These are phyloP conservation scores for Diprion similis DNA, from an alignment of 1,140 invertebrate species.

Conservation along the genomic window DNA sequence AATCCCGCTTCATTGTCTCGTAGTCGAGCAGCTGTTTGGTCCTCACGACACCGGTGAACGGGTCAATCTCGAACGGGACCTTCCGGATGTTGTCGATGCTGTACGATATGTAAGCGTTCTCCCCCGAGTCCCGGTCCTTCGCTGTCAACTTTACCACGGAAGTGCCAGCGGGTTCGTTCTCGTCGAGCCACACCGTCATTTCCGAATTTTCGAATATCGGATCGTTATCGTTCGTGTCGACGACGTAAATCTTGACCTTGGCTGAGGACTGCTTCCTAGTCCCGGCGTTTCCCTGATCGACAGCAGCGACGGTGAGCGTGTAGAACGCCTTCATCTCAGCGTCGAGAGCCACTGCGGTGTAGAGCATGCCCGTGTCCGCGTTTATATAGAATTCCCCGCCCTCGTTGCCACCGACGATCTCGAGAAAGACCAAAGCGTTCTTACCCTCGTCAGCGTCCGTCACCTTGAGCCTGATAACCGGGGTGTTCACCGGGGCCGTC, in stretches of 20 bases:
- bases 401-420: slow-evolving; percentile 92
- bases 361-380: slow-evolving; percentile 87
- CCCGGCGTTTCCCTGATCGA: slow-evolving; percentile 86
- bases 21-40: slow-evolving; percentile 88
- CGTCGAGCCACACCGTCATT: slow-evolving; percentile 74
- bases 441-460: slow-evolving; percentile 83
- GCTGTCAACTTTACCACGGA: slow-evolving; percentile 84
- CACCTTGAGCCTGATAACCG: slow-evolving; percentile 85
- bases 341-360: slow-evolving; percentile 84
- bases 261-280: slow-evolving; percentile 86
- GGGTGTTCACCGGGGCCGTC: slow-evolving; percentile 86
- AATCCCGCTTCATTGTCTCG: slow-evolving; percentile 86
- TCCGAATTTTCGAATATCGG: slow-evolving; percentile 81
- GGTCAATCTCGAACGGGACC: slow-evolving; percentile 95
- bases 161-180: slow-evolving; percentile 87
- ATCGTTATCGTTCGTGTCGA: slow-evolving; percentile 93
- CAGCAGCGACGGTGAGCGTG: slow-evolving; percentile 88
- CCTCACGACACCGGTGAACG: slow-evolving; percentile 88
- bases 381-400: slow-evolving; percentile 88
- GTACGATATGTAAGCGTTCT: slow-evolving; percentile 95
- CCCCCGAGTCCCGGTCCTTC: slow-evolving; percentile 87
- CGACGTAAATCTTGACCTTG: slow-evolving; percentile 86
- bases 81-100: slow-evolving; percentile 88
- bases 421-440: slow-evolving; percentile 84
- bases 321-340: slow-evolving; percentile 89